Base-by-base conservation (phyloP, 2,888 invertebrate species). In the Scaptomyza cyrtandrae region DNA sequence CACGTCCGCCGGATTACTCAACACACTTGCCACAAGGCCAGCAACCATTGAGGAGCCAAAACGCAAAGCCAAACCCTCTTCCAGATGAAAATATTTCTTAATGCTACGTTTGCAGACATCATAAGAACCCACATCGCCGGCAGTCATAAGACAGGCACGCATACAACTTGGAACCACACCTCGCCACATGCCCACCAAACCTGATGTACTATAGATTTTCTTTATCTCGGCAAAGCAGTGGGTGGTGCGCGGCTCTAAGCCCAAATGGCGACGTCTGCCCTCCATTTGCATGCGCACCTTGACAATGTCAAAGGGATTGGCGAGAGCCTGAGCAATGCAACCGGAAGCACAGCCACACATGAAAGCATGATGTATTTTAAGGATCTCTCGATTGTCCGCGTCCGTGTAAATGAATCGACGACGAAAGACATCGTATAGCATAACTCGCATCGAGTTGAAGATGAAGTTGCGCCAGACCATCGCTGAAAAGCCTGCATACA, bases 1-100 rank as follows among this genome's bases (percentile, higher is more conserved):
- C n/a, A 83, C 83, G 37, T 83, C 84, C 0, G 69, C 70, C 13
- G 83, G 83, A 56, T 67, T 75, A 39, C 86, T 83, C 3, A 83
- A 59, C 5, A 76, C 29, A 33, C 74, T 71, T 16, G 79, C 79
- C 13, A 56, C 58, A 0, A 79, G 19, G 0, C 83, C 83, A 6
- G 83, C 84, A 1, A 67, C 43, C 71, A 85, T 62, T 0, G 82
- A 75, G 24, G 78, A 67, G 0, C 55, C 11, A 0, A 82, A 59
- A 0, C 78, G 75, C n/a, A 86, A 33, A 0, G 37, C 5, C 0
- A 77, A 3, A 6, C 75, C 78, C 14, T 85, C 82, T 0, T 65
- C 35, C 31, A 75, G 4, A 1, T 43, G 0, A 0, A 82, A 7
- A 6, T 62, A 13, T 0, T 65, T 63, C 16, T 64, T 73, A 0